A percentile compares a stretch with the other conserved stretches of the same genome.
These are phyloP conservation scores for Mustela nigripes DNA, from an alignment of 2,113 vertebrate genomes.

Conservation along the genomic window DNA sequence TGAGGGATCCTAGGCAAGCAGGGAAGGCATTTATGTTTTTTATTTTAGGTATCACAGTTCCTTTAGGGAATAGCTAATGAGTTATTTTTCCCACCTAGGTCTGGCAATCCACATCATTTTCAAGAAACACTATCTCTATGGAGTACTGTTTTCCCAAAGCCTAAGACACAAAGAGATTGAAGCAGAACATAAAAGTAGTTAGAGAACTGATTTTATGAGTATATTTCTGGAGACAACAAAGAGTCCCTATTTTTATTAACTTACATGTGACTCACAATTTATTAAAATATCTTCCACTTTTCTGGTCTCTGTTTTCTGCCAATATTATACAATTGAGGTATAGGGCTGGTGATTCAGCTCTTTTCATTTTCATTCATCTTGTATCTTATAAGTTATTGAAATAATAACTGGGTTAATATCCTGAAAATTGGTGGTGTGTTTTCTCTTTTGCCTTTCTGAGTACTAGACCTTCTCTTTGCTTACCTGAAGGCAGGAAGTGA, in stretches of 20 bases:
- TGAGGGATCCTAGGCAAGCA: not conserved
- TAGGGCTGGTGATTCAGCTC: not conserved
- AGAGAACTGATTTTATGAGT: not conserved
- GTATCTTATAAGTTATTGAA: not conserved
- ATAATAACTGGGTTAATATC: not conserved
- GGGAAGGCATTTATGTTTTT: not conserved
- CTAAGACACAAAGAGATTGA: not conserved
- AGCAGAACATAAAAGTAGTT: not conserved
- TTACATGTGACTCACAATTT: not conserved
- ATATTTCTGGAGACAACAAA: slow-evolving; percentile 1
- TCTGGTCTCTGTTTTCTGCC: not conserved
- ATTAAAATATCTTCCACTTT: slow-evolving; percentile 37
- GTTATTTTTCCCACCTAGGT: not conserved
- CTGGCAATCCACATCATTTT: not conserved
- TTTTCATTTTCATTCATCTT: slow-evolving; percentile 48
- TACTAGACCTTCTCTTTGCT: not conserved
- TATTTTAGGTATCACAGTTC: not conserved
- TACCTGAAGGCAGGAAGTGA: not conserved
- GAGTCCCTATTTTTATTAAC: not conserved
- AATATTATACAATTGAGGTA: not conserved
- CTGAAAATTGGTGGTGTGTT: not conserved
- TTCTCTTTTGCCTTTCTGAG: not conserved
- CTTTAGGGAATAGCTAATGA: not conserved
- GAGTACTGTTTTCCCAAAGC: not conserved
- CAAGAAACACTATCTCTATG: not conserved